Base-by-base conservation (phyloP, 1,140 invertebrate species). In the Temnothorax longispinosus region DNA sequence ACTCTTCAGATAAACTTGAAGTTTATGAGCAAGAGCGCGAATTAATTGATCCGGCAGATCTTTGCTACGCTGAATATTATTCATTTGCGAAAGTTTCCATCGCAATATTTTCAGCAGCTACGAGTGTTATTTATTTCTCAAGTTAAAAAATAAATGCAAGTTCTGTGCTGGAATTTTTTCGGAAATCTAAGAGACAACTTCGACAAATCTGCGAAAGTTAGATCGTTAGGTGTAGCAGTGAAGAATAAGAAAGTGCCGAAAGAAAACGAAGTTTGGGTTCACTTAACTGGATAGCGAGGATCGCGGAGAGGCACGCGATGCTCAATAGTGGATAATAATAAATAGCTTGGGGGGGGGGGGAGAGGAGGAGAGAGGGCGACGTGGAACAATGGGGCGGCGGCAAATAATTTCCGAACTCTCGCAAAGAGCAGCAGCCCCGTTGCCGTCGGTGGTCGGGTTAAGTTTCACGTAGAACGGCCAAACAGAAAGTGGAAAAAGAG, bases 271-370 rank as follows among this genome's bases (percentile, higher is more conserved):
- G 92, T 92, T 92, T 41, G 76, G 58, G 78, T 41, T 64, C 67
- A 84, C 85, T 91, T 87, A 91, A 91, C 69, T 84, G 58, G 67
- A 52, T 89, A 86, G 78, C 72, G 80, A 82, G 80, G 54, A 74
- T 88, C 78, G 77, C 69, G 60, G 41, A 32, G 89, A 82, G 44
- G 71, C 88, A 85, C 80, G 69, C 86, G 87, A 88, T 75, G 52
- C 65, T 69, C 90, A 90, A 93, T 92, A 92, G 67, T 88, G 85
- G 91, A 92, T 93, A 93, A 93, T 93, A 93, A 93, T 93, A 93
- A 93, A 93, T 93, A 93, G 90, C 88, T 52, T 11, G 35, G n/a
- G 13, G n/a, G 13, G 13, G n/a, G 47, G 50, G 41, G 35, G 60
- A 15, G 27, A n/a, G 35, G 3, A 1, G 15, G 18, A 8, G 38